Evolutionary conservation across 2,113 vertebrate species (phyloP).

Genomic region (Empidonax traillii): DNA sequence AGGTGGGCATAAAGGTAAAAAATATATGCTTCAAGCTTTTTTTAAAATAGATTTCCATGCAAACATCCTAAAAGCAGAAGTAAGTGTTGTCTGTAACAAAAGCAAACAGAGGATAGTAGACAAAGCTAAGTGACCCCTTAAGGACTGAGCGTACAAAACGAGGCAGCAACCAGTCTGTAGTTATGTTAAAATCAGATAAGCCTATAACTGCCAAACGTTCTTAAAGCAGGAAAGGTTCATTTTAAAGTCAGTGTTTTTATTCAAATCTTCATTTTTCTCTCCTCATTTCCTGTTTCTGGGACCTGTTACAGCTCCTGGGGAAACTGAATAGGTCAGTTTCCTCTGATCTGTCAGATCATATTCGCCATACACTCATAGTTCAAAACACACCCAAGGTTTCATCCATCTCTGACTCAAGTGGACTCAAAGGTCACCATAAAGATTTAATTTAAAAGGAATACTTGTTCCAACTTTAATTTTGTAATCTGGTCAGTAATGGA

Average conservation of each 20-base stretch:
- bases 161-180: neutral
- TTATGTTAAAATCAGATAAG: neutral
- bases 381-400: neutral
- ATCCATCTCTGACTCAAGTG: neutral
- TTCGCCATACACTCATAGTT: neutral
- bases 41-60: conserved; percentile 38
- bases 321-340: neutral
- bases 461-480: neutral
- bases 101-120: neutral
- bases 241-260: neutral
- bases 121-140: neutral
- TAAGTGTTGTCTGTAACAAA: neutral
- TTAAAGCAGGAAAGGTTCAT: neutral
- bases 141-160: neutral
- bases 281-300: neutral
- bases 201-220: neutral
- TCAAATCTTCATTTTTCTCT: neutral
- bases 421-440: neutral
- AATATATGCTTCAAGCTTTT: neutral
- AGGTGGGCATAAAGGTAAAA: conserved; percentile 36
- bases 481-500: neutral
- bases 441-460: neutral
- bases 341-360: too few species aligned
- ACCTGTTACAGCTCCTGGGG: neutral
- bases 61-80: neutral